phyloP scores from a whole-genome alignment of 2,797 vertebrate genomes.

The Amblyopsis hoosieri region DNA sequence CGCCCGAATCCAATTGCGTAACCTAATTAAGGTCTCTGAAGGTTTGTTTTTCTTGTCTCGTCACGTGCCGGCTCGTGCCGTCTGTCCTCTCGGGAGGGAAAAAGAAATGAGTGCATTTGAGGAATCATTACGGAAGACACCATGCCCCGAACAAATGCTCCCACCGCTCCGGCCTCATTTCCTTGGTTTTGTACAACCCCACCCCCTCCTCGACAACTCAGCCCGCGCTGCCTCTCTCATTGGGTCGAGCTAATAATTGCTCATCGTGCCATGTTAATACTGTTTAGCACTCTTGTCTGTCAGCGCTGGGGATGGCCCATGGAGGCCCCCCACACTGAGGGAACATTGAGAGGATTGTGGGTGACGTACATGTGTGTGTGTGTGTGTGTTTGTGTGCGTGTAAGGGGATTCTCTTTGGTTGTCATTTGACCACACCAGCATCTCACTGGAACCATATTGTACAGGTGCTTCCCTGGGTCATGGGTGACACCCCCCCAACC shows the following conservation, averaged over 20 bases:
- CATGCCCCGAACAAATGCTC: slow-evolving; percentile 38
- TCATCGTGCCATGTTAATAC: slow-evolving; percentile 67
- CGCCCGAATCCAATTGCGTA: slow-evolving; percentile 29
- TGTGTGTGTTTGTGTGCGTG: slow-evolving; percentile 1
- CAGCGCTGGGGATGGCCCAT: slow-evolving; percentile 38
- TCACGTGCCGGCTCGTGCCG: slow-evolving; percentile 25
- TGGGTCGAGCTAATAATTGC: slow-evolving; percentile 70
- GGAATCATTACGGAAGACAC: slow-evolving; percentile 55
- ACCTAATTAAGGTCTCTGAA: slow-evolving; percentile 39
- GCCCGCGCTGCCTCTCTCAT: slow-evolving; percentile 39
- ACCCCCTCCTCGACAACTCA: slow-evolving; percentile 22
- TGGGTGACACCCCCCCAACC: slow-evolving; percentile 7
- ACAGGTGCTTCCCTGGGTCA: slow-evolving; percentile 16
- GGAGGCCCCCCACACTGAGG: slow-evolving; percentile 31
- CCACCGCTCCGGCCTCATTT: slow-evolving; percentile 26
- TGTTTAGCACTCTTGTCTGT: slow-evolving; percentile 72
- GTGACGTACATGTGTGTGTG: not conserved
- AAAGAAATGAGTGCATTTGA: slow-evolving; percentile 41
- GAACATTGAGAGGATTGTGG: slow-evolving; percentile 30
- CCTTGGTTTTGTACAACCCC: slow-evolving; percentile 16
- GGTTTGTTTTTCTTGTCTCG: slow-evolving; percentile 30
- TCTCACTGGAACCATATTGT: slow-evolving; percentile 14
- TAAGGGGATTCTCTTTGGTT: not conserved
- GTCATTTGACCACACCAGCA: slow-evolving; percentile 2
- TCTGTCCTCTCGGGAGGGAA: slow-evolving; percentile 26